Conservation (phyloP, 2,113 vertebrate genomes). For the Coryphaenoides rupestris region DNA sequence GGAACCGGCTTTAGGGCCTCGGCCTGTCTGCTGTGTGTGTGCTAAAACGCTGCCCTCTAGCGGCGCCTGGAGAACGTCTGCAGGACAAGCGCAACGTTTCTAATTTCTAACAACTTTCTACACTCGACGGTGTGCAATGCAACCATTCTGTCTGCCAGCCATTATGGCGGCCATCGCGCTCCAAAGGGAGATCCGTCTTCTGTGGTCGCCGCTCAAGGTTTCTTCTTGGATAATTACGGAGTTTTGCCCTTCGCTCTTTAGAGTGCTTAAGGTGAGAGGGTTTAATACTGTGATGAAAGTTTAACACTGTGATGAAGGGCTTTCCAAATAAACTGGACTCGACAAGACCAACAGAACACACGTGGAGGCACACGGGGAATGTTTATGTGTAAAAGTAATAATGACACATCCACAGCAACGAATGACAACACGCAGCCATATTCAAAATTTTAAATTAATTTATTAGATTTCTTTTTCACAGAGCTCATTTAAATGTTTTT, state of each 20-base stretch:
- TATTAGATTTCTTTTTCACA: slow-evolving; percentile 77
- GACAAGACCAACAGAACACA: neutral
- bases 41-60: slow-evolving; percentile 64
- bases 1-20: no score
- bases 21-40: slow-evolving; percentile 9
- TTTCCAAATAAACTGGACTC: neutral
- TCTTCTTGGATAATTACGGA: no score
- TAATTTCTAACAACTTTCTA: no score
- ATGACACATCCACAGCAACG: neutral
- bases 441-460: slow-evolving; percentile 74
- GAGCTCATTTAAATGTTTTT: slow-evolving; percentile 60
- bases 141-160: no score
- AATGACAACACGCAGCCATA: neutral
- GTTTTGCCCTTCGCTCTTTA: no score
- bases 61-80: slow-evolving; percentile 10
- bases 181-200: no score
- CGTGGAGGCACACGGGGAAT: neutral
- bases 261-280: no score
- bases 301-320: neutral
- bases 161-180: no score
- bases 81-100: no score
- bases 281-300: no score
- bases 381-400: no score
- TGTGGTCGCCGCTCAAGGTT: no score
- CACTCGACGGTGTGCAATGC: neutral